phyloP scores from a whole-genome alignment of 2,113 vertebrate genomes.

The Pterocles orientalis region DNA sequence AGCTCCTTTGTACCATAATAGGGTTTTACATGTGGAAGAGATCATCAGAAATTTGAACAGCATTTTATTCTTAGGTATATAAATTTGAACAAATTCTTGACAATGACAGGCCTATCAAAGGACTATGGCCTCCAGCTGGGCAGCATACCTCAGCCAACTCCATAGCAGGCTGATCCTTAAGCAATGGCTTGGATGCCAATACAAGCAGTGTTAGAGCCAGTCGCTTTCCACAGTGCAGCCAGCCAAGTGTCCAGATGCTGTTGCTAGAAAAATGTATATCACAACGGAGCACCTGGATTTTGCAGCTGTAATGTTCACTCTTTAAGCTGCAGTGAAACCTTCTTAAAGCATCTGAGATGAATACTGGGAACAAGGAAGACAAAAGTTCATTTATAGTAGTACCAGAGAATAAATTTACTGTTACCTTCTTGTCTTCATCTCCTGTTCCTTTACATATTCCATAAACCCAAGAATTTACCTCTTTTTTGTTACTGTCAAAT shows the following conservation, averaged over 20 bases:
- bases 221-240: background rate
- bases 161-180: constrained; percentile 5
- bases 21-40: constrained; percentile 69
- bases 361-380: background rate
- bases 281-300: background rate
- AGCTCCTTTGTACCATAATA: constrained; percentile 21
- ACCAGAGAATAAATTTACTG: background rate
- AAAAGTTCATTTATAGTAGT: background rate
- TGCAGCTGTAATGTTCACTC: background rate
- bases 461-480: background rate
- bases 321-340: background rate
- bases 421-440: background rate
- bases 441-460: background rate
- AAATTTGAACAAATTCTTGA: constrained; percentile 67
- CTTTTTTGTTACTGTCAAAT: background rate
- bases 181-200: background rate
- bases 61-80: constrained; percentile 48
- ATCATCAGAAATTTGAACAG: constrained; percentile 61
- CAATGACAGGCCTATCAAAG: constrained; percentile 60
- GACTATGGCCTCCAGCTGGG: background rate
- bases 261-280: background rate
- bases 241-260: constrained; percentile 55
- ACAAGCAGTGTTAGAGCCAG: constrained; percentile 22
- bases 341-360: background rate
- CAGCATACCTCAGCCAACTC: background rate